Evolutionary conservation across 2,797 vertebrate species (phyloP), one percentile per base, ranked within the genome.

Genomic region (Tapirus indicus): DNA sequence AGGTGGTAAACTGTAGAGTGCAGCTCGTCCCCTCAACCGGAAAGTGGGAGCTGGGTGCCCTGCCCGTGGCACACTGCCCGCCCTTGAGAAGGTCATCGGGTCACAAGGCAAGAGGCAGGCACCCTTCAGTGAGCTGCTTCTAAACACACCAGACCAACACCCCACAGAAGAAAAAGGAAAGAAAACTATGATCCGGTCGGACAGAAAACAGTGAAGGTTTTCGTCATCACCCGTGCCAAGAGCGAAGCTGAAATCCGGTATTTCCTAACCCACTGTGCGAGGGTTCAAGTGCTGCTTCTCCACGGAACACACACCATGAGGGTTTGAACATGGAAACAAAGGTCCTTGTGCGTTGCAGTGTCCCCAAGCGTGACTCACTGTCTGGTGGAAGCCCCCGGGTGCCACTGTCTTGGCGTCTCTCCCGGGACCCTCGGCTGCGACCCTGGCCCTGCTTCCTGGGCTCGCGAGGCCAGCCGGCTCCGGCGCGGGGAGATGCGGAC

Each of bases 41-140:
- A 29, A 18, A 21, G 11, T 5, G 41, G 29, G 11, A 52, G 44
- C 56, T 6, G 17, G 41, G 14, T 9, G 29, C 41, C 7, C 7
- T 0, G n/a, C 6, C 11, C 0, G 0, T 0, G 60, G 62, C 49
- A 27, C 0, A 13, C 8, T 17, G 16, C 25, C 18, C 0, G 29
- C 10, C 71, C 41, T 17, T 21, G 1, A 2, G 38, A 23, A 87
- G 74, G 84, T 4, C 27, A 32, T 20, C 2, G 3, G n/a, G 12
- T 64, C 44, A 20, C 13, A 6, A 25, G 27, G 4, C 1, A 0
- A 2, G 6, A 1, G 32, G 82, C 62, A 7, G 82, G 38, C 6
- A 18, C 3, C 0, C 25, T 66, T n/a, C 25, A 25, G n/a, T 0
- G 1, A 38, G 32, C 52, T 18, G 64, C 52, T 18, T 78, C 32